Evolutionary conservation across 2,888 invertebrate species (phyloP).

Genomic region (Argyresthia albistria): DNA sequence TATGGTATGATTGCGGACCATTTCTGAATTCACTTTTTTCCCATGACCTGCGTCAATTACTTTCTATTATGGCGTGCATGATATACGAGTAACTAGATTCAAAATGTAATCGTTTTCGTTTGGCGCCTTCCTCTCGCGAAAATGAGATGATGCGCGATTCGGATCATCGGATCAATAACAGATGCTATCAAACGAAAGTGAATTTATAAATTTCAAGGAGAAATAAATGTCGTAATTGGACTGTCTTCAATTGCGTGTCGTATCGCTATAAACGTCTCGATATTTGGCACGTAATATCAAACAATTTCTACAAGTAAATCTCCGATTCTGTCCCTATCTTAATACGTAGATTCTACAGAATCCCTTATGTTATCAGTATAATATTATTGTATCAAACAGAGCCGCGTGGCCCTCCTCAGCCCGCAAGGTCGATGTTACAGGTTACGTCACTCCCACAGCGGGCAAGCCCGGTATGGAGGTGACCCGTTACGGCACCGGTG

Average conservation of each 20-base stretch:
- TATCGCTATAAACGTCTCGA: neutral
- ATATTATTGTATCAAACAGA: too few species aligned
- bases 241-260: conserved; percentile 17
- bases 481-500: conserved; percentile 52
- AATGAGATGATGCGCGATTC: neutral
- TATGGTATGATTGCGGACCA: neutral
- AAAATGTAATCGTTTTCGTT: conserved; percentile 6
- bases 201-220: conserved; percentile 10
- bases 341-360: too few species aligned
- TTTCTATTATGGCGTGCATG: conserved; percentile 1
- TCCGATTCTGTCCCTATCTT: too few species aligned
- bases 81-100: neutral
- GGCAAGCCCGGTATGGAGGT: conserved; percentile 40
- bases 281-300: neutral
- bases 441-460: conserved; percentile 17
- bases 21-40: neutral
- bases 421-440: conserved; percentile 14
- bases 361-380: too few species aligned
- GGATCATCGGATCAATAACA: neutral
- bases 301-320: too few species aligned
- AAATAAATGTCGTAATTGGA: conserved; percentile 23
- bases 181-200: conserved; percentile 22
- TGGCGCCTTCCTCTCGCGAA: neutral
- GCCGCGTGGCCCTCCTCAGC: neutral
- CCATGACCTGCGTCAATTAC: neutral